Evolutionary conservation across 2,888 invertebrate genomes (phyloP).

Genomic region (Neria commutata): DNA sequence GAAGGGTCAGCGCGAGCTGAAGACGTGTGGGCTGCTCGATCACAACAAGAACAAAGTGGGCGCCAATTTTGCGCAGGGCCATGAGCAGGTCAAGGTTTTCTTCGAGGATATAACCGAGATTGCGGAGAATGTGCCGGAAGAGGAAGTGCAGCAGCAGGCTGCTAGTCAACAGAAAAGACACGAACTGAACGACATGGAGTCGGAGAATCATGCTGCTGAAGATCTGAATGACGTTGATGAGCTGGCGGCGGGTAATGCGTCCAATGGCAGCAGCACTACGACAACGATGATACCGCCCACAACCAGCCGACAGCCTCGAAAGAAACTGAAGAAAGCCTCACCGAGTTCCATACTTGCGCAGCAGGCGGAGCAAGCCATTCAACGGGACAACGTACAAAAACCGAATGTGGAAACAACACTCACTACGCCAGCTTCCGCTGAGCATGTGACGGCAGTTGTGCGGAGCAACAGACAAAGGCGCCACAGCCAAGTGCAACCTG

Average conservation of each 20-base stretch:
- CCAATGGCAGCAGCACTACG: not conserved
- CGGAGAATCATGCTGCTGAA: conserved; percentile 57
- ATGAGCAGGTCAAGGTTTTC: conserved; percentile 64
- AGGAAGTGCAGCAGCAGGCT: conserved; percentile 9
- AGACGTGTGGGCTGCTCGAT: conserved; percentile 79
- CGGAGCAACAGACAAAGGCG: conserved; percentile 6
- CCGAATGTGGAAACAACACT: not conserved
- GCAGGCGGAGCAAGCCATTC: conserved; percentile 18
- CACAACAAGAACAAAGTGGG: conserved; percentile 70
- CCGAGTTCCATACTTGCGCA: conserved; percentile 14
- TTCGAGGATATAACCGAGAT: conserved; percentile 67
- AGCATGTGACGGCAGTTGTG: not conserved
- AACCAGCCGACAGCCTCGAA: conserved; percentile 21
- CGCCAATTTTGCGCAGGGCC: conserved; percentile 62
- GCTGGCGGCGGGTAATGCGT: conserved; percentile 1
- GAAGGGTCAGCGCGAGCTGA: conserved; percentile 76
- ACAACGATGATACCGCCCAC: too few relatives aligned
- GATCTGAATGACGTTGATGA: conserved; percentile 46
- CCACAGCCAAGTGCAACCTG: conserved; percentile 21
- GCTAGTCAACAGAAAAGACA: conserved; percentile 3
- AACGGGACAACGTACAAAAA: conserved; percentile 16
- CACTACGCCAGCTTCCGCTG: not conserved
- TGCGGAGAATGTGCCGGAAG: conserved; percentile 39
- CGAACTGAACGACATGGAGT: conserved; percentile 38
- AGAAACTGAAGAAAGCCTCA: conserved; percentile 49